These are phyloP conservation scores for Adelges cooleyi DNA, from an alignment of 1,140 invertebrate genomes.

Conservation along the genomic window DNA sequence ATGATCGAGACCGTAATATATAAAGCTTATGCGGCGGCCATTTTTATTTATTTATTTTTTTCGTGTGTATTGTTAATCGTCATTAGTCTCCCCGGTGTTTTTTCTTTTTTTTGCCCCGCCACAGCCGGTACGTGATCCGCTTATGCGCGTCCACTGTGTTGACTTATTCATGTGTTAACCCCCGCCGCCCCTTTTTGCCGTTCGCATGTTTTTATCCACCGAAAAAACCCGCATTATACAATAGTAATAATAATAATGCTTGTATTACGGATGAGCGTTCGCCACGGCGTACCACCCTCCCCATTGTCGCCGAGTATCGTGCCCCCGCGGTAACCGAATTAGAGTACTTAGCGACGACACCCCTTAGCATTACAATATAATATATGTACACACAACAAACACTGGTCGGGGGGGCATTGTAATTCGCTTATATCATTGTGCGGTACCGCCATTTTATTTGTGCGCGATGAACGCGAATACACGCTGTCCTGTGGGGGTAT, in stretches of 20 bases:
- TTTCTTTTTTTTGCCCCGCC: conserved; percentile 4
- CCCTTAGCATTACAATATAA: background rate
- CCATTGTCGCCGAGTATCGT: background rate
- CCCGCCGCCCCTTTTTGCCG: background rate
- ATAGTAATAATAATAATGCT: too few species aligned
- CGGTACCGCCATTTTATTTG: conserved; percentile 4
- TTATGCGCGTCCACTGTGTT: conserved; percentile 14
- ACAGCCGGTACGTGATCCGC: conserved; percentile 25
- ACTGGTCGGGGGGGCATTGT: background rate
- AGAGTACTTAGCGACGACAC: conserved; percentile 23
- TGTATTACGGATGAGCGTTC: background rate
- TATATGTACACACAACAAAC: background rate
- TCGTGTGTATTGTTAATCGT: conserved; percentile 8
- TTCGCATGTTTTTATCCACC: too few species aligned
- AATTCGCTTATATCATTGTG: conserved; percentile 1
- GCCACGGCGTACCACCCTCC: background rate
- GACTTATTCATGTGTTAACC: conserved; percentile 27
- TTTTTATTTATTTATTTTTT: conserved; percentile 9
- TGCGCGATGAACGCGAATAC: too few species aligned
- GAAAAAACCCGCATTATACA: background rate
- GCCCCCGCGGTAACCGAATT: conserved; percentile 23
- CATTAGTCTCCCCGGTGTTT: conserved; percentile 8
- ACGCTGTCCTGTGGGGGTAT: too few species aligned
- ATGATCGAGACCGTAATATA: too few species aligned
- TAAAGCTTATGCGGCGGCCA: conserved; percentile 17